These are phyloP conservation scores for Athalia rosae DNA, from an alignment of 2,888 invertebrate species.

Conservation along the genomic window DNA sequence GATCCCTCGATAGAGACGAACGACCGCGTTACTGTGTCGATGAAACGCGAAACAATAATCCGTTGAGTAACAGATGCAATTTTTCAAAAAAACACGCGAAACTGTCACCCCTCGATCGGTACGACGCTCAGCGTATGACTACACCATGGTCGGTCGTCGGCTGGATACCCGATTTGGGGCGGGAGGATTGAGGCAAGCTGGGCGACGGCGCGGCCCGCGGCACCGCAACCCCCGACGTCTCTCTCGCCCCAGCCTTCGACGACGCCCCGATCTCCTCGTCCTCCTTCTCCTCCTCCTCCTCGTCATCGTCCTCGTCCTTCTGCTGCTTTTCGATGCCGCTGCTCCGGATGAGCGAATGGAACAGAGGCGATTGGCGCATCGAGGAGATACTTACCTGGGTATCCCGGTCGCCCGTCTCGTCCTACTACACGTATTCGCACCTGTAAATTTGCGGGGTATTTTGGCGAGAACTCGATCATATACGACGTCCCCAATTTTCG, in stretches of 20 bases:
- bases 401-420: slow-evolving; percentile 32
- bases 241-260: slow-evolving; percentile 49
- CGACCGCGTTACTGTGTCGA: neutral
- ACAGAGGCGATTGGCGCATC: too few relatives aligned
- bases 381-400: too few relatives aligned
- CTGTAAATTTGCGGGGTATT: neutral
- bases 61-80: slow-evolving; percentile 15
- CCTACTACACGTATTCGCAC: too few relatives aligned
- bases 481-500: neutral
- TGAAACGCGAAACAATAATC: neutral
- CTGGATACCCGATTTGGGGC: slow-evolving; percentile 70
- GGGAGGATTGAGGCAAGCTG: slow-evolving; percentile 70
- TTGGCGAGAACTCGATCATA: neutral
- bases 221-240: slow-evolving; percentile 61
- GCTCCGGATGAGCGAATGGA: too few relatives aligned
- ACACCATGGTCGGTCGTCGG: slow-evolving; percentile 66
- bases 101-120: slow-evolving; percentile 44
- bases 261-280: slow-evolving; percentile 27
- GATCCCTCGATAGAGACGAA: neutral
- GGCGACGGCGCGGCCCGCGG: slow-evolving; percentile 73
- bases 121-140: slow-evolving; percentile 68
- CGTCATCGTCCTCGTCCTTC: slow-evolving; percentile 45
- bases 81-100: slow-evolving; percentile 10
- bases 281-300: slow-evolving; percentile 36
- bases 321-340: slow-evolving; percentile 21